These are phyloP conservation scores for Heterotilapia buettikoferi DNA, from an alignment of 2,113 vertebrate genomes.

Conservation along the genomic window DNA sequence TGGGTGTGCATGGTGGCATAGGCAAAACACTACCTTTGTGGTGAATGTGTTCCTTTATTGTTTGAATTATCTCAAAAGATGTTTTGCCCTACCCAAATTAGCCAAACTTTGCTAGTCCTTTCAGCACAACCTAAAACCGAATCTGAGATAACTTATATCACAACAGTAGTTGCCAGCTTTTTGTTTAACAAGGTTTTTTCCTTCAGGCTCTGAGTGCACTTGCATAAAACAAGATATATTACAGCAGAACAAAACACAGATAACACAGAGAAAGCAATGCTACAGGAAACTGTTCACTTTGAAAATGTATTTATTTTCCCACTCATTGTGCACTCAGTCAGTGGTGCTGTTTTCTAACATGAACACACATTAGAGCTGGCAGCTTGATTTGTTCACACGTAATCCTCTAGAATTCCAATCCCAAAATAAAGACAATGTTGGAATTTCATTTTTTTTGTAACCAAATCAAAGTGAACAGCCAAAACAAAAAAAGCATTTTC, in stretches of 20 bases:
- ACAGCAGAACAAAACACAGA: not conserved
- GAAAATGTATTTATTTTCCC: not conserved
- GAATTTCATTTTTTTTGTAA: not conserved
- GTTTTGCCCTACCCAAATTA: not conserved
- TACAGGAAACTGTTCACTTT: not conserved
- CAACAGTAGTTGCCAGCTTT: not conserved
- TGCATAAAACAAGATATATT: not conserved
- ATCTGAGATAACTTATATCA: not conserved
- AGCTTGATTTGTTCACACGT: not conserved
- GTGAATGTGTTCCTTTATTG: not conserved
- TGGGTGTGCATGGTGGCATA: not conserved
- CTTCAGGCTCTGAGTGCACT: not conserved
- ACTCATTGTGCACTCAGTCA: not conserved
- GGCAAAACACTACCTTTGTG: not conserved
- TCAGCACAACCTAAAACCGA: not conserved
- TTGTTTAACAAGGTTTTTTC: not conserved
- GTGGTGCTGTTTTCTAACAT: not conserved
- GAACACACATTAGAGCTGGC: not conserved
- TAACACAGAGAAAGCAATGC: not conserved
- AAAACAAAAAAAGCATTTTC: not conserved
- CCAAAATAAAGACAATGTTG: not conserved
- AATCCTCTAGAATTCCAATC: not conserved
- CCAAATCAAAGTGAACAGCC: not conserved
- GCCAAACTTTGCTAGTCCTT: not conserved
- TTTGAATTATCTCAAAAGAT: not conserved